Percentiles rank a stretch among this genome's conserved stretches.
These are phyloP conservation scores for Oenanthe melanoleuca DNA, from an alignment of 2,113 vertebrate genomes.

Conservation along the genomic window DNA sequence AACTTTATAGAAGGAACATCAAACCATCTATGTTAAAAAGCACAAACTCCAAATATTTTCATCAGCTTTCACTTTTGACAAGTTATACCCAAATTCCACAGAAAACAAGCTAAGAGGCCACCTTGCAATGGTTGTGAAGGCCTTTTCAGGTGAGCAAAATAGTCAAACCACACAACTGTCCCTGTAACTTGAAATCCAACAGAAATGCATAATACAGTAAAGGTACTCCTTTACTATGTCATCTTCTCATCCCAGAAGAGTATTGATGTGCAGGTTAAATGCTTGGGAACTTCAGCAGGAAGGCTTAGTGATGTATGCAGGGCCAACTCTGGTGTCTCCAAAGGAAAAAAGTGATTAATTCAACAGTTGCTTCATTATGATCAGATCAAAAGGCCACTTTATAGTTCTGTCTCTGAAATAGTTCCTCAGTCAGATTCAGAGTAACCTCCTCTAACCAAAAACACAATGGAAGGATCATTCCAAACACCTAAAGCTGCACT, in stretches of 20 bases:
- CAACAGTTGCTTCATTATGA: neutral
- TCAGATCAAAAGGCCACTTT: neutral
- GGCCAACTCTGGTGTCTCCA: neutral
- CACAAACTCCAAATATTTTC: neutral
- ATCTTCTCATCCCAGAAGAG: neutral
- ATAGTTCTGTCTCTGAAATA: neutral
- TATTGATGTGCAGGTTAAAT: neutral
- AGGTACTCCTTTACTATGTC: neutral
- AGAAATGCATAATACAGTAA: neutral
- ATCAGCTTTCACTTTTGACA: neutral
- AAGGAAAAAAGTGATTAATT: neutral
- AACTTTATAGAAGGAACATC: neutral
- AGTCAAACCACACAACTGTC: neutral
- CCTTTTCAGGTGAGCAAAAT: neutral
- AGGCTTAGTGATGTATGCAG: neutral
- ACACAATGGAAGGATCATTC: neutral
- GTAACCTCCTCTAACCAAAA: neutral
- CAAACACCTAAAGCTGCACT: neutral
- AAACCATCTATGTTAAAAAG: neutral
- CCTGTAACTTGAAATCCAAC: neutral
- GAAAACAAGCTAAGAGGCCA: neutral
- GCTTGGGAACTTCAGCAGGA: neutral
- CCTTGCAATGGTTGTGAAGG: neutral
- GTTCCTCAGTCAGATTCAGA: neutral
- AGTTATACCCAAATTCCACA: no score